Base-by-base conservation (phyloP, 2,113 vertebrate genomes). In the Channa maculata region DNA sequence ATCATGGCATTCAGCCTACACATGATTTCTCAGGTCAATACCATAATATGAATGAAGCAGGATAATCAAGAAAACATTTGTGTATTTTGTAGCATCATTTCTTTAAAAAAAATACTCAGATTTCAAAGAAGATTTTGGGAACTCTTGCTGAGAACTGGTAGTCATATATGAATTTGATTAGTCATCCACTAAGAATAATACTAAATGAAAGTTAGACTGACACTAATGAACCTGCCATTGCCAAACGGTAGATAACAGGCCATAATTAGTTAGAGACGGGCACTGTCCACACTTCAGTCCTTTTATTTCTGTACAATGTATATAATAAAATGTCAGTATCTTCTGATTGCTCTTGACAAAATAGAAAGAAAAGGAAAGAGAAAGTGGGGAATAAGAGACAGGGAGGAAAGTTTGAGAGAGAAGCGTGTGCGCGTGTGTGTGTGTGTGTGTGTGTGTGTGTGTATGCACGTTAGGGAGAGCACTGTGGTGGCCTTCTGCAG, bases 401-500 rank as follows among this genome's bases (percentile, higher is more conserved):
- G 7, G 36, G 53, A 54, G 76, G n/a, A 36, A 2, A 15, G 75
- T 44, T 51, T 11, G 38, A 60, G 11, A 34, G 55, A n/a, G 45
- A 13, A 37, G 63, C 4, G 39, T 41, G 4, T 6, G 12, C 45
- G 53, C 6, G 71, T 41, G 62, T 58, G 46, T 52, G 60, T 50
- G 64, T 74, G 74, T 51, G 37, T 71, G 49, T 43, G 66, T 70
- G 73, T 75, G 24, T 54, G 14, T 5, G 45, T 73, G 61, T 70
- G 62, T 65, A 46, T 55, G 54, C 39, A 66, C 51, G 4, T 15
- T 63, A 60, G 6, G 33, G 50, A 75, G 76, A 72, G 78, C 82
- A 84, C 88, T 86, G 24, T 79, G 86, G 75, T 86, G 86, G 85
- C 83, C 84, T 64, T 84, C 76, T 62, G 71, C 82, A 83, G 82